phyloP scores from a whole-genome alignment of 2,797 vertebrate genomes.

The Arremon brunneinucha region DNA sequence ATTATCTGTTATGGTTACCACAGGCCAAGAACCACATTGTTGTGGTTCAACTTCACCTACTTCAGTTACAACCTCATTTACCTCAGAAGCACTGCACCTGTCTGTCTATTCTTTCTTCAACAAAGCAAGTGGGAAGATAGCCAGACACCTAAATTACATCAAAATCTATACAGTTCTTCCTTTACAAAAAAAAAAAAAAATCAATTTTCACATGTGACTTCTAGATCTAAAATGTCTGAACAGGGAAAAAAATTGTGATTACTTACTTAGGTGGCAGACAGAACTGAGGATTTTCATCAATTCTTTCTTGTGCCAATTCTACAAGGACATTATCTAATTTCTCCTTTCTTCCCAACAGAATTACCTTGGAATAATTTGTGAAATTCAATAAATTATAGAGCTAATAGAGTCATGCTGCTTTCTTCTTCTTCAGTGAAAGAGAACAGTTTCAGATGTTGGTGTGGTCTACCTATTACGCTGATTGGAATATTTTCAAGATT shows the following conservation, averaged over 20 bases:
- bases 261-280: neutral
- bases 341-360: conserved; percentile 33
- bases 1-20: neutral
- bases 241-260: neutral
- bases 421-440: neutral
- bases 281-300: neutral
- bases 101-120: neutral
- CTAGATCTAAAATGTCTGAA: neutral
- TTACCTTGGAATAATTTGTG: conserved; percentile 23
- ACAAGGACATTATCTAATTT: neutral
- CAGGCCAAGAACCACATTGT: neutral
- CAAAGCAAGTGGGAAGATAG: neutral
- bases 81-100: neutral
- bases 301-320: conserved; percentile 16
- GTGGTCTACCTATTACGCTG: neutral
- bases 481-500: neutral
- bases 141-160: neutral
- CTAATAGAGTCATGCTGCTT: neutral
- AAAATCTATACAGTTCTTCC: neutral
- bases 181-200: neutral
- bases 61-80: neutral
- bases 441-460: neutral
- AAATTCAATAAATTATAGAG: neutral
- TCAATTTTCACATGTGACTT: neutral
- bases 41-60: neutral